Conservation (phyloP, 2,888 invertebrate species). For the Onchidella celtica region DNA sequence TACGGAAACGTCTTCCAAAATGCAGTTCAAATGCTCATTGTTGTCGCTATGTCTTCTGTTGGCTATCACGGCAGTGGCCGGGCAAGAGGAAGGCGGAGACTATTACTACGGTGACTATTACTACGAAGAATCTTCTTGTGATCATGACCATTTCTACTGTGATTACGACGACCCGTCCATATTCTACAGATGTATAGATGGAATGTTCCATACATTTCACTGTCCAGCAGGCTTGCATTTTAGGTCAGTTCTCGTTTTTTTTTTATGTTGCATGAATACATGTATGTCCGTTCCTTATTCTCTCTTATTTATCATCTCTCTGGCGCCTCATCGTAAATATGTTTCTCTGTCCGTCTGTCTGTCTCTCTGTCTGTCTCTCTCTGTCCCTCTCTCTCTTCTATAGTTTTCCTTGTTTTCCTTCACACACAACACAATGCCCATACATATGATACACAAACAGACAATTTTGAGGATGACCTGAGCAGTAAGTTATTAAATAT, state of each 20-base stretch:
- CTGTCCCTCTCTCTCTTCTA: background rate
- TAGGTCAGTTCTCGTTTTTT: conserved; percentile 26
- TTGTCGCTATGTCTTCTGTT: background rate
- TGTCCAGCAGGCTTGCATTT: conserved; percentile 39
- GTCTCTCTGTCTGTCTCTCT: conserved; percentile 5
- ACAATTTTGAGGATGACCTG: too few relatives aligned
- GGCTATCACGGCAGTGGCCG: background rate
- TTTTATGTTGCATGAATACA: background rate
- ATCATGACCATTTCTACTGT: conserved; percentile 56
- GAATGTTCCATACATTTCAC: conserved; percentile 46
- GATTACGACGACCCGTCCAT: conserved; percentile 52
- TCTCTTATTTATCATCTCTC: background rate
- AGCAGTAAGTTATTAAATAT: too few relatives aligned
- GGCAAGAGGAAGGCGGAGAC: background rate
- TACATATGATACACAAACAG: too few relatives aligned
- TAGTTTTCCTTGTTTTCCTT: background rate
- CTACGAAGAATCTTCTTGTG: conserved; percentile 19
- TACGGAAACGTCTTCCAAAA: too few relatives aligned
- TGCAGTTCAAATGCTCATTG: too few relatives aligned
- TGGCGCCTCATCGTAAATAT: background rate
- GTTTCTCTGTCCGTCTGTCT: background rate
- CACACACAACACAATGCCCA: background rate
- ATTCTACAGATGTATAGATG: conserved; percentile 57
- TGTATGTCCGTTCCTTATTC: background rate
- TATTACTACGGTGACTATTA: background rate